These are phyloP conservation scores for Montipora foliosa DNA, from an alignment of 64 coral and sea anemone genomes.

Conservation along the genomic window DNA sequence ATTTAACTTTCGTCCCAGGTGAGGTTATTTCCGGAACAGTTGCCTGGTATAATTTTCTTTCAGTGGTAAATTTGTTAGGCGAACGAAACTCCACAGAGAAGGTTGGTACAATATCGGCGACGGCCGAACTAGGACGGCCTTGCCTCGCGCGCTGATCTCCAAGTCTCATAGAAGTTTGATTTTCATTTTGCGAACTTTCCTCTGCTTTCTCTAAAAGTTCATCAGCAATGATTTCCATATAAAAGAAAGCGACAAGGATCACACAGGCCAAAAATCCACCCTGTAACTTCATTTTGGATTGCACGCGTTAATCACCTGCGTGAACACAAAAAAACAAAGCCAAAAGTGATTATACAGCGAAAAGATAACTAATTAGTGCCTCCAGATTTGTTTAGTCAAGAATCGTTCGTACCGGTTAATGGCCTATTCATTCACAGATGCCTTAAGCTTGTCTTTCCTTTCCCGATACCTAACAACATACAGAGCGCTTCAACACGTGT, in stretches of 20 bases:
- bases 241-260: constrained; percentile 32
- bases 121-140: constrained; percentile 65
- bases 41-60: constrained; percentile 83
- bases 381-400: constrained; percentile 61
- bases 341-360: constrained; percentile 23
- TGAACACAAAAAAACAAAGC: constrained; percentile 23
- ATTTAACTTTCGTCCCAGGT: constrained; percentile 62
- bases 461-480: neutral
- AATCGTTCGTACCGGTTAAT: constrained; percentile 58
- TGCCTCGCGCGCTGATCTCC: constrained; percentile 59
- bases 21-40: constrained; percentile 75
- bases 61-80: constrained; percentile 89
- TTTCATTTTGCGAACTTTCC: constrained; percentile 40
- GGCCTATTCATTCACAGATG: neutral
- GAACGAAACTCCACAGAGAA: constrained; percentile 87
- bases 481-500: constrained; percentile 8
- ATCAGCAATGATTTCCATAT: constrained; percentile 7
- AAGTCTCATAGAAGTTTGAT: constrained; percentile 51
- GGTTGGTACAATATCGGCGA: constrained; percentile 76
- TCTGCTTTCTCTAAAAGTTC: neutral
- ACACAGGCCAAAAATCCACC: constrained; percentile 11
- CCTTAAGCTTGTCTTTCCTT: neutral
- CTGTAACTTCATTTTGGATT: constrained; percentile 37
- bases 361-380: constrained; percentile 73
- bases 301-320: constrained; percentile 38